These are phyloP conservation scores for Phlogophora meticulosa DNA, from an alignment of 2,888 invertebrate species.

Conservation along the genomic window DNA sequence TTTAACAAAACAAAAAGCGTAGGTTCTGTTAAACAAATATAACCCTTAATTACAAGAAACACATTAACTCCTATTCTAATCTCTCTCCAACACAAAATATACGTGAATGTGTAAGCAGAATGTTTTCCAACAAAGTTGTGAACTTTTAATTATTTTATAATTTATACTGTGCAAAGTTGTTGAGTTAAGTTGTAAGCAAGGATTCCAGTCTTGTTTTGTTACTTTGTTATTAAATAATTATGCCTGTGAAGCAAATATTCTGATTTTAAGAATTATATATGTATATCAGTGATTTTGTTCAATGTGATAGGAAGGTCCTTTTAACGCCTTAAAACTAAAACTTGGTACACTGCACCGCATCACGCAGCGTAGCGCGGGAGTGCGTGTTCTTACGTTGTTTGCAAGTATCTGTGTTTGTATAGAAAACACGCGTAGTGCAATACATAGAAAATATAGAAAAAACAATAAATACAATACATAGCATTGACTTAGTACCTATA, in stretches of 20 bases:
- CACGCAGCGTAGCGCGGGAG: no score
- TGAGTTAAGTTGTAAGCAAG: slow-evolving; percentile 48
- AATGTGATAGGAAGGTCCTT: neutral
- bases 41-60: slow-evolving; percentile 13
- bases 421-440: no score
- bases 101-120: slow-evolving; percentile 41
- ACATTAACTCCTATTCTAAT: slow-evolving; percentile 25
- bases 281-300: neutral
- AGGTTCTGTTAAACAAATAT: slow-evolving; percentile 16
- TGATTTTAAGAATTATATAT: slow-evolving; percentile 13
- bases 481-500: no score
- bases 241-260: slow-evolving; percentile 27
- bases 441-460: no score
- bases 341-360: no score
- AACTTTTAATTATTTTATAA: slow-evolving; percentile 67
- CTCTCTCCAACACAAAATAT: slow-evolving; percentile 18
- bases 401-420: no score
- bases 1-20: slow-evolving; percentile 12
- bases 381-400: no score
- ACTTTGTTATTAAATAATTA: slow-evolving; percentile 49
- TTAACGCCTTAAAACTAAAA: no score
- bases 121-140: slow-evolving; percentile 50
- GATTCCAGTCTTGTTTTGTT: slow-evolving; percentile 23
- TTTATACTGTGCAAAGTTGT: slow-evolving; percentile 46
- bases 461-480: no score